Evolutionary conservation across 2,113 vertebrate species (phyloP).

Genomic region (Daphoenositta chrysoptera): DNA sequence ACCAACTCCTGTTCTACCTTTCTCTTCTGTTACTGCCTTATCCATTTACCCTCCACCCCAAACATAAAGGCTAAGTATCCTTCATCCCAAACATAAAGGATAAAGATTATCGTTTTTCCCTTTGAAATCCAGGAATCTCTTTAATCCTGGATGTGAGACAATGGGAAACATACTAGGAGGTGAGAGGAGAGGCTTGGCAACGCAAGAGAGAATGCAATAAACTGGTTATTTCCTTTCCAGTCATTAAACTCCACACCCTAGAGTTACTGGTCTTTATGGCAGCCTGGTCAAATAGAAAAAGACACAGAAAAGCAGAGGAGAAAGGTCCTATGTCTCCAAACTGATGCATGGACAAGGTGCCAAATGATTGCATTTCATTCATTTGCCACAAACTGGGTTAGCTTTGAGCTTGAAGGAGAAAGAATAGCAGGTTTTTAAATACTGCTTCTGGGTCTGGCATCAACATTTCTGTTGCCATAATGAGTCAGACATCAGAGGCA

Average conservation of each 20-base stretch:
- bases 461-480: constrained; percentile 14
- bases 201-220: neutral
- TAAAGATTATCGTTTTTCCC: neutral
- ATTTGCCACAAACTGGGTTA: constrained; percentile 38
- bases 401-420: constrained; percentile 36
- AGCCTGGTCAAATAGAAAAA: neutral
- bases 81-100: neutral
- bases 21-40: neutral
- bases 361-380: constrained; percentile 29
- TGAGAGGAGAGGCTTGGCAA: neutral
- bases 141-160: neutral
- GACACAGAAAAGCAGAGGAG: neutral
- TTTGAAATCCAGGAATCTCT: neutral
- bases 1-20: neutral
- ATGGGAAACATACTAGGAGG: neutral
- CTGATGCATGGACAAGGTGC: neutral
- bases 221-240: neutral
- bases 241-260: neutral
- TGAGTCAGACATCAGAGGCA: constrained; percentile 51
- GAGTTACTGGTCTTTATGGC: neutral
- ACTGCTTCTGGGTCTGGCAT: constrained; percentile 50
- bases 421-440: constrained; percentile 53
- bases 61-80: neutral
- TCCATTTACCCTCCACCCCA: neutral
- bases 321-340: neutral